Base-by-base conservation (phyloP, 2,888 invertebrate species). In the Lasioglossum zephyrum region DNA sequence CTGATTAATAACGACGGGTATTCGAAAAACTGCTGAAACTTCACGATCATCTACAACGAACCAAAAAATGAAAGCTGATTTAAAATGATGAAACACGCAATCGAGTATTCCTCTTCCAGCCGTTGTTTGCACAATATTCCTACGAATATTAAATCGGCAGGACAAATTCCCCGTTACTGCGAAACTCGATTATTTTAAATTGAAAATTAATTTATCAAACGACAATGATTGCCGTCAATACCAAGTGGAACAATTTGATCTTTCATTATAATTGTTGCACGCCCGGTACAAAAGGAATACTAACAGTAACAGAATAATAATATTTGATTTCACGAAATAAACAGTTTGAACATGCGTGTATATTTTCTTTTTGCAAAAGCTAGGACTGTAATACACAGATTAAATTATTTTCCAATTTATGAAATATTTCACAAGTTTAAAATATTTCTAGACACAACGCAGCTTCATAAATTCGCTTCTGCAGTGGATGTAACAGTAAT, bases 1-100 rank as follows among this genome's bases (percentile, higher is more conserved):
- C 74, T 81, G 74, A 75, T 82, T 82, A 81, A n/a, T 60, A 60
- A 74, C n/a, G 53, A 11, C 16, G 22, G 22, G 6, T 2, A 16
- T 26, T 31, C 39, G 16, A 4, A 36, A 66, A 66, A 66, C 22
- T 18, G 18, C 0, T 16, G 16, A 63, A 16, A 63, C 22, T 53
- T n/a, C n/a, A 1, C 57, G 11, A 57, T n/a, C n/a, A 1, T n/a
- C 57, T 4, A n/a, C 57, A n/a, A 1, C n/a, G 22, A 57, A 11
- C n/a, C 11, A n/a, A n/a, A n/a, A 1, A 11, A 57, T 57, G 1
- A 57, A 57, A 57, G 11, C 11, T 11, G n/a, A n/a, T n/a, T n/a
- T 11, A 3, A 11, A 57, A 57, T n/a, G 4, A 57, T 22, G 1
- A 11, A 57, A 57, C 11, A 6, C 6, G 63, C 6, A 18, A 18